Evolutionary conservation across 2,113 vertebrate species (phyloP).

Genomic region (Odocoileus virginianus): DNA sequence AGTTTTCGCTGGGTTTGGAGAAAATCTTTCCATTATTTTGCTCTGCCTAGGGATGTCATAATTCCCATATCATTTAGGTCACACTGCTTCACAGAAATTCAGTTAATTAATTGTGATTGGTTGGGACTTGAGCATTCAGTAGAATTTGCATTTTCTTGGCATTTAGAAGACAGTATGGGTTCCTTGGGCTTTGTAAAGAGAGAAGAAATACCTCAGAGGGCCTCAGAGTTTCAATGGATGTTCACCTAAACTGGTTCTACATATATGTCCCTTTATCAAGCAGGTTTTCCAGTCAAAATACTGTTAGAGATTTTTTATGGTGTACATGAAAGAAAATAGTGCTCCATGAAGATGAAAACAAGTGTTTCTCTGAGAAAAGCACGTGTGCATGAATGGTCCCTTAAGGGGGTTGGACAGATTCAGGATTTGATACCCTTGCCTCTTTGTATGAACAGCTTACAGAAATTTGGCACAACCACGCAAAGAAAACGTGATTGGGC

Average conservation of each 20-base stretch:
- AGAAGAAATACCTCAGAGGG: not conserved
- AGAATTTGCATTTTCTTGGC: conserved; percentile 30
- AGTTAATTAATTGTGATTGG: conserved; percentile 64
- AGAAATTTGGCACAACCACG: not conserved
- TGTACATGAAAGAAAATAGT: not conserved
- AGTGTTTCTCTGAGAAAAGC: not conserved
- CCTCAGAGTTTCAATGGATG: not conserved
- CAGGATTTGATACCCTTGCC: not conserved
- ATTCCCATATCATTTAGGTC: conserved; percentile 43
- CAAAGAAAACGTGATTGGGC: not conserved
- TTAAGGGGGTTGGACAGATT: not conserved
- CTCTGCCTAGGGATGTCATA: conserved; percentile 34
- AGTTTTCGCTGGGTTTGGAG: conserved; percentile 42
- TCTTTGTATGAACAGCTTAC: not conserved
- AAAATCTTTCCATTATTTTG: conserved; percentile 43
- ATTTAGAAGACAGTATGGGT: not conserved
- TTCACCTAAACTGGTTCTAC: not conserved
- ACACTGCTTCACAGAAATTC: conserved; percentile 32
- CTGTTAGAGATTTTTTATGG: not conserved
- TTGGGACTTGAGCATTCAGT: conserved; percentile 45
- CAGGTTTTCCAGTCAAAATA: not conserved
- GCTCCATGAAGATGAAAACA: not conserved
- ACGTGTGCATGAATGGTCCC: not conserved
- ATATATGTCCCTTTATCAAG: not conserved
- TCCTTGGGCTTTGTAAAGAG: not conserved